Evolutionary conservation across 2,888 invertebrate genomes (phyloP).

Genomic region (Cremastobaeus sp.): DNA sequence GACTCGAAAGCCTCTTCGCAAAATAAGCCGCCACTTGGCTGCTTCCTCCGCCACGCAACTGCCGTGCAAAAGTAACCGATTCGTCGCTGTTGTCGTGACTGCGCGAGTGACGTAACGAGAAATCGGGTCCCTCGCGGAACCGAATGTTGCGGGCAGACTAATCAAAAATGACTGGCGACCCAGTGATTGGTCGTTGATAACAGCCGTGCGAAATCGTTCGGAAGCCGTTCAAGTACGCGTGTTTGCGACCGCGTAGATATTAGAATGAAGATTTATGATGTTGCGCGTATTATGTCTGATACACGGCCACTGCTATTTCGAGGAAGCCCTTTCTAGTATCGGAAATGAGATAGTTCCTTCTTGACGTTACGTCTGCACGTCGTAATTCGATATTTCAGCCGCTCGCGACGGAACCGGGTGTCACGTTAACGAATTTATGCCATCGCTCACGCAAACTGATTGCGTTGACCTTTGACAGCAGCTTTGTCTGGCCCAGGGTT

Average conservation of each 20-base stretch:
- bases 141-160: no score
- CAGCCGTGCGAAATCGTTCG: constrained; percentile 13
- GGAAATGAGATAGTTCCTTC: constrained; percentile 52
- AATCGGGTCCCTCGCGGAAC: no score
- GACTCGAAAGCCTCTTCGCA: constrained; percentile 38
- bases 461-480: constrained; percentile 23
- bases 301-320: constrained; percentile 29
- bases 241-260: constrained; percentile 36
- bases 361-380: constrained; percentile 31
- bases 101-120: no score
- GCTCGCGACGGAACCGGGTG: constrained; percentile 27
- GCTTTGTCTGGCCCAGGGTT: constrained; percentile 8
- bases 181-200: constrained; percentile 21
- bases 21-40: constrained; percentile 31
- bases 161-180: no score
- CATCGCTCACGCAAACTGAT: constrained; percentile 23
- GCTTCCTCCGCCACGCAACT: constrained; percentile 16
- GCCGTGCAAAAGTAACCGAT: no score
- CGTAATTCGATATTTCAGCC: constrained; percentile 36
- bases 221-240: constrained; percentile 36
- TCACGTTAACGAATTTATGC: constrained; percentile 44
- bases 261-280: constrained; percentile 44
- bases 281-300: constrained; percentile 36
- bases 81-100: no score
- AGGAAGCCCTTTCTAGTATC: constrained; percentile 49